Base-by-base conservation (phyloP, 1,140 invertebrate species). In the Brachionus sp. region DNA sequence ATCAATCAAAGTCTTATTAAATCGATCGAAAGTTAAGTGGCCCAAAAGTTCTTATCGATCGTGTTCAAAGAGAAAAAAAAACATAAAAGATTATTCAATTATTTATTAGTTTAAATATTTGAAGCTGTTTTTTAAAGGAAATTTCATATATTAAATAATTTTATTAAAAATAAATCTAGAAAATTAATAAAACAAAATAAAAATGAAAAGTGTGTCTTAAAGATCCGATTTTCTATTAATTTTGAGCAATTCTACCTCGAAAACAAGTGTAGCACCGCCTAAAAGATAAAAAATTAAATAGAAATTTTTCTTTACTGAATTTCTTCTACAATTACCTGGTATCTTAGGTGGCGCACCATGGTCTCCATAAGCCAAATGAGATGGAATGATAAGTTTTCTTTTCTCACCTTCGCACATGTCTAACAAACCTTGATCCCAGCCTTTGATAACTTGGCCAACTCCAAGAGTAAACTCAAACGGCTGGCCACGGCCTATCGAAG, bases 321-420 rank as follows among this genome's bases (percentile, higher is more conserved):
- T 33, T 53, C 4, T 16, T 46, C n/a, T 78, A 25, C 6, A 44
- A 29, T 33, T 53, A 80, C 57, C 66, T 25, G 82, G 82, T 16
- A 83, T 64, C 42, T 75, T 23, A 16, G 35, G 29, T 44, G 83
- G 83, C 10, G 77, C 83, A 64, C 84, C 84, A 12, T 42, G 29
- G 16, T 84, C 83, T 19, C 84, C 84, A 82, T 84, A 95, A 0
- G 92, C 94, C 84, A 95, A 88, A 85, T 94, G 93, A n/a, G 94
- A 90, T 23, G 94, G 93, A 85, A 95, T 94, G 4, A 94, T 93
- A 19, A 95, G 88, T 86, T 93, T 94, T 75, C 94, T 91, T 87
- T 93, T 93, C 88, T 95, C 94, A 57, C 93, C 93, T 87, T 92
- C 93, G 90, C 94, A 95, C 93, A 95, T 95, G 19, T 93, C 93